These are phyloP conservation scores for Salvelinus alpinus DNA, from an alignment of 2,113 vertebrate species.

Conservation along the genomic window DNA sequence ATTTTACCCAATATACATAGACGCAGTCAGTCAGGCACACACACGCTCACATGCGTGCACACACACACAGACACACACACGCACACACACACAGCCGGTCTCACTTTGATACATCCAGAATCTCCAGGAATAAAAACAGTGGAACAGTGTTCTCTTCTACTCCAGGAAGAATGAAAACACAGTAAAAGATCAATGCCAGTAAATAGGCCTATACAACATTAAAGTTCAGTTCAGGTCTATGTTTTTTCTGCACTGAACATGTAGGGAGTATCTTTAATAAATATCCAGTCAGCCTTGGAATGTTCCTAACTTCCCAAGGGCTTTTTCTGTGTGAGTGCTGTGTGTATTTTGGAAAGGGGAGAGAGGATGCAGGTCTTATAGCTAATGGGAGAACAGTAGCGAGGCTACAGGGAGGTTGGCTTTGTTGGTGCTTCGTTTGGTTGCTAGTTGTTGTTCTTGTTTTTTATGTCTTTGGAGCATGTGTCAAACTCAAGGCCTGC, in stretches of 20 bases:
- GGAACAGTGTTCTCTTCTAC: background rate
- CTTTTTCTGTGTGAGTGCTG: constrained; percentile 31
- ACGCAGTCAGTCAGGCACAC: background rate
- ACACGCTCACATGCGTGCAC: background rate
- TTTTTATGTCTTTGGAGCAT: too few relatives aligned
- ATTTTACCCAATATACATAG: background rate
- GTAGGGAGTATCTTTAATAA: constrained; percentile 2
- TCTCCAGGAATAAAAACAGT: too few relatives aligned
- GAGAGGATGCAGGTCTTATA: constrained; percentile 2
- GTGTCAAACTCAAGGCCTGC: too few relatives aligned
- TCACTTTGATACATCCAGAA: too few relatives aligned
- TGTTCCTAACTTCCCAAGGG: constrained; percentile 32
- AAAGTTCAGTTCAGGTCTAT: too few relatives aligned
- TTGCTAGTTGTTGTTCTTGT: constrained; percentile 16
- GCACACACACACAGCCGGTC: background rate
- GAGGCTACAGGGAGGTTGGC: constrained; percentile 30
- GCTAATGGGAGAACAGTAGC: constrained; percentile 15
- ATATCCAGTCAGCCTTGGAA: constrained; percentile 27
- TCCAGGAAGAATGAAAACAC: background rate
- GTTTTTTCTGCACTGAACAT: too few relatives aligned
- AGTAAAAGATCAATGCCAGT: too few relatives aligned
- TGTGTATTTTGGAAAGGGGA: constrained; percentile 23
- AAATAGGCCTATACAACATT: background rate
- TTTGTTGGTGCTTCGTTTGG: constrained; percentile 28
- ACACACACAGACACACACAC: background rate